Evolutionary conservation across 2,113 vertebrate species (phyloP).

Genomic region (Petrocephalus zakoni): DNA sequence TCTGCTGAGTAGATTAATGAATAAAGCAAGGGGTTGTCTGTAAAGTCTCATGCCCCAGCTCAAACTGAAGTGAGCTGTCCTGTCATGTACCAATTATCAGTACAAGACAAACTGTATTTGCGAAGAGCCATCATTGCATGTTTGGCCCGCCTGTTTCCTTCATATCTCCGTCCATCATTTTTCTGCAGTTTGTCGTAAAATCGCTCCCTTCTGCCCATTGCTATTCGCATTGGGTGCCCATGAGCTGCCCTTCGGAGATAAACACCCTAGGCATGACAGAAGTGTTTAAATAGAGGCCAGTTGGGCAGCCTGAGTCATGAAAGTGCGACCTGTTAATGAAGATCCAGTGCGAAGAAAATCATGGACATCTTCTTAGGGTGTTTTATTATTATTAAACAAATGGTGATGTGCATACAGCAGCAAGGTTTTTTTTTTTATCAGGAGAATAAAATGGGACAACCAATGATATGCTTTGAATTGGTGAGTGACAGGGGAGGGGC

Average conservation of each 20-base stretch:
- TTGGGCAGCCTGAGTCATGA: neutral
- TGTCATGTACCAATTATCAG: conserved; percentile 6
- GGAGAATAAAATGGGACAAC: neutral
- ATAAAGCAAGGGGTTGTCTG: neutral
- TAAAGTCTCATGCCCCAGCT: neutral
- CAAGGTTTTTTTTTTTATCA: neutral
- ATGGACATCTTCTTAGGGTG: neutral
- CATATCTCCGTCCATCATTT: neutral
- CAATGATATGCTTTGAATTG: neutral
- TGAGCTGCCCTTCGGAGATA: neutral
- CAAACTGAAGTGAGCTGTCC: neutral
- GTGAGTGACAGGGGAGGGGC: neutral
- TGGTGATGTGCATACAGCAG: neutral
- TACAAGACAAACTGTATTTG: neutral
- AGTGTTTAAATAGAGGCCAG: neutral
- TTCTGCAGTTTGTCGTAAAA: neutral
- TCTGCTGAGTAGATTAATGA: neutral
- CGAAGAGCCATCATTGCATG: neutral
- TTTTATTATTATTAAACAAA: neutral
- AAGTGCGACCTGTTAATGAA: neutral
- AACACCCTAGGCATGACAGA: neutral
- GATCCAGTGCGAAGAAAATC: neutral
- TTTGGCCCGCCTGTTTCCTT: neutral
- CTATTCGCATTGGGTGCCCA: neutral
- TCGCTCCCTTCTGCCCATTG: neutral